Conservation (phyloP, 2,888 invertebrate genomes). For the Idaea straminata region DNA sequence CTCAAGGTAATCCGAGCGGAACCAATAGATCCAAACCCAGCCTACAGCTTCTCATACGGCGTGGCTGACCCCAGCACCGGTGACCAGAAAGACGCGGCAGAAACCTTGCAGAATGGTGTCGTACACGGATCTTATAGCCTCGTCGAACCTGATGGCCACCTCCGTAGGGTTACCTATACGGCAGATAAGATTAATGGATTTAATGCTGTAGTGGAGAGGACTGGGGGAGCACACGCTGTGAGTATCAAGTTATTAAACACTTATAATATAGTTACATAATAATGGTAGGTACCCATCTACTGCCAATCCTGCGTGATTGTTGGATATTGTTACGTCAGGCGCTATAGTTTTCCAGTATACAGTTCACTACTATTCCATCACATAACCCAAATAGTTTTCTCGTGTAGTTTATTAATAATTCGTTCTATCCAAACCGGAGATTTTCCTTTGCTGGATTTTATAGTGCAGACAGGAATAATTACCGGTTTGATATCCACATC, state of each 20-base stretch:
- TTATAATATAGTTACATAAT: not conserved
- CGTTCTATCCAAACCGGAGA: no score
- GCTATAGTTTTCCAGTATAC: no score
- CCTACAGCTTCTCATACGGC: slow-evolving; percentile 76
- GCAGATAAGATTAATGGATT: slow-evolving; percentile 76
- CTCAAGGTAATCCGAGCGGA: slow-evolving; percentile 64
- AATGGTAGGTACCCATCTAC: not conserved
- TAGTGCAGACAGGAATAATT: no score
- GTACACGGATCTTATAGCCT: slow-evolving; percentile 78
- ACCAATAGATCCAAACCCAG: slow-evolving; percentile 75
- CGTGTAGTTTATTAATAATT: no score
- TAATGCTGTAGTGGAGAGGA: slow-evolving; percentile 76
- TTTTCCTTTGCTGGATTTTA: no score
- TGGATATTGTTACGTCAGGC: no score
- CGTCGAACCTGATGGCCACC: slow-evolving; percentile 75
- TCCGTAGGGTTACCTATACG: slow-evolving; percentile 76
- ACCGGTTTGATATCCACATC: no score
- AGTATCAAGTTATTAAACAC: slow-evolving; percentile 25
- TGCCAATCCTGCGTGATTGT: no score
- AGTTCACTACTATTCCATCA: no score
- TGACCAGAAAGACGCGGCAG: slow-evolving; percentile 74
- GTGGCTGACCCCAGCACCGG: slow-evolving; percentile 75
- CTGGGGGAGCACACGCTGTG: slow-evolving; percentile 66
- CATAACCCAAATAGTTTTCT: no score
- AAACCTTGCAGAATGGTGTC: slow-evolving; percentile 75